These are phyloP conservation scores for Pollicipes pollicipes DNA, from an alignment of 1,140 invertebrate genomes.

Conservation along the genomic window DNA sequence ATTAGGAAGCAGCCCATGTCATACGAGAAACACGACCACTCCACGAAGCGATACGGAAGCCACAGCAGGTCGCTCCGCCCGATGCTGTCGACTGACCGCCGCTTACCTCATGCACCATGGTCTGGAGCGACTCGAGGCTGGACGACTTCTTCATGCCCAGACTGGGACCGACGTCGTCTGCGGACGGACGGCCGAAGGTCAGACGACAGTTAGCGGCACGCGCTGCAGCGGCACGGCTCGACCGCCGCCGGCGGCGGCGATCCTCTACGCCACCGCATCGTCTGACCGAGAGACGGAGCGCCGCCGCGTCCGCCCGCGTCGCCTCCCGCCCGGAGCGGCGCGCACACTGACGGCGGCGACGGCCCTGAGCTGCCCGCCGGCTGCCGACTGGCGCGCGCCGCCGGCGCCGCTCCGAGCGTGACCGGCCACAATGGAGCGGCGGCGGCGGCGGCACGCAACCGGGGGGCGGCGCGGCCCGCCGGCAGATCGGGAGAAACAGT, in stretches of 20 bases:
- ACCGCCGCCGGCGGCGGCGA: neutral
- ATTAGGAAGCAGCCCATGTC: no score
- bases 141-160: slow-evolving; percentile 71
- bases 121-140: slow-evolving; percentile 70
- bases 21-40: no score
- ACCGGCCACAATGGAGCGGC: neutral
- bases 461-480: no score
- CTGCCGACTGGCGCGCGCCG: no score
- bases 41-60: no score
- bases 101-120: slow-evolving; percentile 56
- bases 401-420: neutral
- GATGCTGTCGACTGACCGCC: no score
- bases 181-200: neutral
- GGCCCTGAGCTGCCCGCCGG: neutral
- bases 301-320: no score
- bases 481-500: neutral
- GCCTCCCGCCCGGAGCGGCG: no score
- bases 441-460: neutral
- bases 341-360: no score
- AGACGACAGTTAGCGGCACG: neutral
- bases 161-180: slow-evolving; percentile 42
- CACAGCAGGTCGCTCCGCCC: no score
- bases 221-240: neutral
- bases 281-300: neutral
- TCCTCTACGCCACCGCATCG: neutral